A percentile compares a stretch with the other conserved stretches of the same genome.
Conservation (phyloP, 1,140 invertebrate genomes). For the Ladona fulva region DNA sequence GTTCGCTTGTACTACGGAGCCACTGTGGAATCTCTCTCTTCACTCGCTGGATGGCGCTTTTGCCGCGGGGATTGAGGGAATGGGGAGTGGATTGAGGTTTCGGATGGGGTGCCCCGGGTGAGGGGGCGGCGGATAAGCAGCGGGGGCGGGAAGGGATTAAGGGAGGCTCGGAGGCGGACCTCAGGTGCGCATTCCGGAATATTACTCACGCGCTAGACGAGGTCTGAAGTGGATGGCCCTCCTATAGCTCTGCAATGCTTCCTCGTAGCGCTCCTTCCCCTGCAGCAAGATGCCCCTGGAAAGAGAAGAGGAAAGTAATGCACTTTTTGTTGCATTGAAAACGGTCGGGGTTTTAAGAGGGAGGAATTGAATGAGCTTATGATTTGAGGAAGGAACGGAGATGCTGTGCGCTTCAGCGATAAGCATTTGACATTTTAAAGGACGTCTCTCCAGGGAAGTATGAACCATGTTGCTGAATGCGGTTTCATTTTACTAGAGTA, state of each 20-base stretch:
- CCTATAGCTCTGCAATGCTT: conserved; percentile 86
- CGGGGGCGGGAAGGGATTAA: neutral
- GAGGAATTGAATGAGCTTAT: neutral
- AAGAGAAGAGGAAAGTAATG: conserved; percentile 34
- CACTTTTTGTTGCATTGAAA: neutral
- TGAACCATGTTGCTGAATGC: too few relatives aligned
- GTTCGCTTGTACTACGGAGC: too few relatives aligned
- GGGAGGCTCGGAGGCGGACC: neutral
- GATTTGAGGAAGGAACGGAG: too few relatives aligned
- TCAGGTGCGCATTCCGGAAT: neutral
- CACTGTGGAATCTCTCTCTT: too few relatives aligned
- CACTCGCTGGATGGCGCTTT: too few relatives aligned
- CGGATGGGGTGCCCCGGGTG: too few relatives aligned
- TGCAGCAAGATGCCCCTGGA: conserved; percentile 88
- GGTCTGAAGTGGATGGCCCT: conserved; percentile 88
- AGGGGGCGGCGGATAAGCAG: neutral
- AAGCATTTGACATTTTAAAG: too few relatives aligned
- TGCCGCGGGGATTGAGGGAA: too few relatives aligned
- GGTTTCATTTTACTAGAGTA: too few relatives aligned
- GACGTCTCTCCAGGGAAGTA: too few relatives aligned
- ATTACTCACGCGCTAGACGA: conserved; percentile 81
- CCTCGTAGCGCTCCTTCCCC: conserved; percentile 75
- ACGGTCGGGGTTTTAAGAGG: conserved; percentile 13
- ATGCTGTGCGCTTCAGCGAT: too few relatives aligned
- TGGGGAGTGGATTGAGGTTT: too few relatives aligned